Evolutionary conservation across 2,113 vertebrate genomes (phyloP), one percentile per base, ranked within the genome.

Genomic region (Oenanthe oenanthe): DNA sequence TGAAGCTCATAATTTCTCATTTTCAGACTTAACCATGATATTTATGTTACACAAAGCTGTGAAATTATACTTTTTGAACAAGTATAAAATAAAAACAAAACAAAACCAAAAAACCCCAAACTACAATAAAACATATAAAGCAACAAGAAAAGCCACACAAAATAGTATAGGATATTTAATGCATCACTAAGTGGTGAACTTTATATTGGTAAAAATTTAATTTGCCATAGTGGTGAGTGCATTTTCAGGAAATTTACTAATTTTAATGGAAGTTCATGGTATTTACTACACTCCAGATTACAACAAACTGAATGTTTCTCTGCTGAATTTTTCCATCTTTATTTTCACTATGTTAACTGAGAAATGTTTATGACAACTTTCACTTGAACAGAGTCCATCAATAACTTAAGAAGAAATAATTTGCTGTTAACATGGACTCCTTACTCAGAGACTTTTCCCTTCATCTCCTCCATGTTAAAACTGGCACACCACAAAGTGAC

Each of bases 221-320:
- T 20, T 25, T 57, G 9, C 10, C 3, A 3, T 7, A 8, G 6
- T 4, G 3, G 17, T 0, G 0, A 90, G 4, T 2, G 4, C 4
- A 25, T 51, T 83, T 95, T 68, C 62, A 80, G 16, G 8, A 9
- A 86, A 60, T 68, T 47, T 7, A 31, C 29, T 82, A 11, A 32
- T 26, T 67, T 72, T 54, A 67, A 15, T 21, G 5, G 12, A 26
- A 43, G 13, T 15, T 72, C 24, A 56, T 7, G 5, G 3, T 51
- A 40, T 24, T 81, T 47, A 10, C 12, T 60, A 48, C 12, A 16
- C 4, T 17, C 1, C 3, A 82, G 13, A 81, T 63, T 0, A 60
- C 10, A 62, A 20, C 17, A 85, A 87, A 95, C 5, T 56, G 32
- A 47, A 50, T 4, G 2, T 6, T 51, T 25, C 31, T 68, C 13